Percentiles rank a stretch among this genome's conserved stretches.
phyloP scores from a whole-genome alignment of 2,888 invertebrate genomes.

The Synanthedon andrenaeformis region DNA sequence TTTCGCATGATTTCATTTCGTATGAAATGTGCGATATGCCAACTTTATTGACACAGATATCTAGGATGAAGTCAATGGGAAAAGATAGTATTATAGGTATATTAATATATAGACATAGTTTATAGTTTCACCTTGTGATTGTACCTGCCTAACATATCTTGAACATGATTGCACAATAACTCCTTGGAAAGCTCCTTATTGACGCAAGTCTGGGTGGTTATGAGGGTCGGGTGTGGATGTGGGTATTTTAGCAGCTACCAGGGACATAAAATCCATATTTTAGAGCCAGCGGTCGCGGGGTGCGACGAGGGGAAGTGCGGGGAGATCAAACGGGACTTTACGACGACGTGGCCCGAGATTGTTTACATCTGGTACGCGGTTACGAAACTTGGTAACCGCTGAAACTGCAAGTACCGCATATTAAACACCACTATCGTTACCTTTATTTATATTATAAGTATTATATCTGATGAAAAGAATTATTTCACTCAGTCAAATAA shows the following conservation, averaged over 20 bases:
- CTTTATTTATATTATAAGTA: constrained; percentile 6
- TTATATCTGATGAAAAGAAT: constrained; percentile 1
- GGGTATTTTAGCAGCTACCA: constrained; percentile 59
- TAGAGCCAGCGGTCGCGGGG: constrained; percentile 39
- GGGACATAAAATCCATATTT: constrained; percentile 67
- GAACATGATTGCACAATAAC: neutral
- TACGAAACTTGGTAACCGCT: constrained; percentile 62
- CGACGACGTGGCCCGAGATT: constrained; percentile 63
- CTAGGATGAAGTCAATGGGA: too few relatives aligned
- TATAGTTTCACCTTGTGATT: too few relatives aligned
- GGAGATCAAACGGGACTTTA: constrained; percentile 67
- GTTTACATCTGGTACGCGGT: constrained; percentile 67
- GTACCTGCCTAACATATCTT: too few relatives aligned
- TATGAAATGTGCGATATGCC: too few relatives aligned
- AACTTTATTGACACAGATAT: too few relatives aligned
- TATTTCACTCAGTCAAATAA: too few relatives aligned
- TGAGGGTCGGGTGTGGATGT: constrained; percentile 55
- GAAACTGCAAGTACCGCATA: constrained; percentile 36
- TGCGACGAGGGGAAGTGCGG: constrained; percentile 24
- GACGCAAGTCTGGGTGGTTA: constrained; percentile 20
- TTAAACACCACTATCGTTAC: constrained; percentile 25
- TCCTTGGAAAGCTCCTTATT: neutral
- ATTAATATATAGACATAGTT: too few relatives aligned
- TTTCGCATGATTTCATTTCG: too few relatives aligned
- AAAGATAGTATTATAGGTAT: too few relatives aligned